Percentiles rank a stretch among this genome's conserved stretches.
Evolutionary conservation across 1,140 invertebrate species (phyloP).

Genomic region (Metopolophium dirhodum): DNA sequence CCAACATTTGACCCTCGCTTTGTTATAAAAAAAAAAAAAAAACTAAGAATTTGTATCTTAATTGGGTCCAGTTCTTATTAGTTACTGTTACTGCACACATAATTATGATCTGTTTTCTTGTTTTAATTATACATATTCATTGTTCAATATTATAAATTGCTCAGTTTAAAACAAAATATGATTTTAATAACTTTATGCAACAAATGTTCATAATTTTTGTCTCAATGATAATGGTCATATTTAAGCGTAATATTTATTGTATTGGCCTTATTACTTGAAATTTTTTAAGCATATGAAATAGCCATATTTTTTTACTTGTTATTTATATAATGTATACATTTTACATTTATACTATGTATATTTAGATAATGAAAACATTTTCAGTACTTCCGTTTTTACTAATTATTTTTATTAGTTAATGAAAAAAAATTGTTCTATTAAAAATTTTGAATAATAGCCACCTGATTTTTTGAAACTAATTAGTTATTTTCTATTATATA

Average conservation of each 20-base stretch:
- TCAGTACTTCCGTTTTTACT: background rate
- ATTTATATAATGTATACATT: background rate
- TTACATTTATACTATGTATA: background rate
- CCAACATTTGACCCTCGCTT: slow-evolving; percentile 21
- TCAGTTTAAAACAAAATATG: background rate
- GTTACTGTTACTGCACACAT: background rate
- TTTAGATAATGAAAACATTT: background rate
- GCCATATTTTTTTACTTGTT: slow-evolving; percentile 19
- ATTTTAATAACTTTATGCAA: background rate
- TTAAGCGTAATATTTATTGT: background rate
- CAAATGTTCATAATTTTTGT: background rate
- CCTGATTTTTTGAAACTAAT: background rate
- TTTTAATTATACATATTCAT: background rate
- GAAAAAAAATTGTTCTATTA: background rate
- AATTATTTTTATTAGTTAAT: background rate
- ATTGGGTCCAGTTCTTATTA: background rate
- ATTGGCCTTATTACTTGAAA: background rate
- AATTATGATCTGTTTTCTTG: background rate
- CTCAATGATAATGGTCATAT: background rate
- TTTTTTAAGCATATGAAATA: background rate
- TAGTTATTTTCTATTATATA: background rate
- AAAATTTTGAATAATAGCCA: background rate
- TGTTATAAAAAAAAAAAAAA: background rate
- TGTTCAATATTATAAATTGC: background rate
- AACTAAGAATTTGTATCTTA: background rate